A percentile compares a stretch with the other conserved stretches of the same genome.
Conservation (phyloP, 2,888 invertebrate species). For the Caenorhabditis doughertyi region DNA sequence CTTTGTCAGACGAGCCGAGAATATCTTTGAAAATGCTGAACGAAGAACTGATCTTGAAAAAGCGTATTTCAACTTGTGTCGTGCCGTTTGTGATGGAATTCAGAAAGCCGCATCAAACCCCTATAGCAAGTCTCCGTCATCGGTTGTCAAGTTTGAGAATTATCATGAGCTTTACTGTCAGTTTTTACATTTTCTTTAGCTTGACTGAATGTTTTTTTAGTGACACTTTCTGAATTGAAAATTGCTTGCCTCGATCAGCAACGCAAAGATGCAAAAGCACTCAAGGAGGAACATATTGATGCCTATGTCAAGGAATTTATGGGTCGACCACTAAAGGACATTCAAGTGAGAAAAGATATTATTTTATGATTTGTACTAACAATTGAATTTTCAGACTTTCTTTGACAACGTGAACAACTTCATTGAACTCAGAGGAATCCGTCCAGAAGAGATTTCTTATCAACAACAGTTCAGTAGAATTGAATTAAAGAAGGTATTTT, state of each 20-base stretch:
- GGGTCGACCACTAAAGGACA: slow-evolving; percentile 93
- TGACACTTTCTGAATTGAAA: slow-evolving; percentile 90
- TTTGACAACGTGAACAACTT: slow-evolving; percentile 97
- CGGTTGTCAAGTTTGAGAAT: slow-evolving; percentile 96
- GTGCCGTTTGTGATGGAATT: slow-evolving; percentile 90
- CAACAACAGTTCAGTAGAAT: slow-evolving; percentile 97
- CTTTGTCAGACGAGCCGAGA: slow-evolving; percentile 92
- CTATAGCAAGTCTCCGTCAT: slow-evolving; percentile 92
- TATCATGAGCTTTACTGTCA: slow-evolving; percentile 92
- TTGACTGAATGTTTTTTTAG: slow-evolving; percentile 71
- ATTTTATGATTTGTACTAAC: neutral
- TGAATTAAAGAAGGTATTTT: slow-evolving; percentile 90
- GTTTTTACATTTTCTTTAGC: too few relatives aligned
- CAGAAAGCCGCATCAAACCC: slow-evolving; percentile 89
- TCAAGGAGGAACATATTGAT: slow-evolving; percentile 92
- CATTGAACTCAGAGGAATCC: slow-evolving; percentile 92
- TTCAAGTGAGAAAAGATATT: slow-evolving; percentile 87
- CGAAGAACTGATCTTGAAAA: slow-evolving; percentile 93
- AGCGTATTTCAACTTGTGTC: slow-evolving; percentile 85
- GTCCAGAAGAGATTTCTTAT: slow-evolving; percentile 97
- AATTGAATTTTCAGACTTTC: slow-evolving; percentile 87
- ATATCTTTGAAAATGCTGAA: slow-evolving; percentile 91
- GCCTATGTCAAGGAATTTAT: slow-evolving; percentile 96
- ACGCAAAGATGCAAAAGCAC: slow-evolving; percentile 92
- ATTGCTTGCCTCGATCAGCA: slow-evolving; percentile 91